A percentile compares a stretch with the other conserved stretches of the same genome.
These are phyloP conservation scores for Hyperopisus bebe DNA, from an alignment of 2,113 vertebrate species.

Conservation along the genomic window DNA sequence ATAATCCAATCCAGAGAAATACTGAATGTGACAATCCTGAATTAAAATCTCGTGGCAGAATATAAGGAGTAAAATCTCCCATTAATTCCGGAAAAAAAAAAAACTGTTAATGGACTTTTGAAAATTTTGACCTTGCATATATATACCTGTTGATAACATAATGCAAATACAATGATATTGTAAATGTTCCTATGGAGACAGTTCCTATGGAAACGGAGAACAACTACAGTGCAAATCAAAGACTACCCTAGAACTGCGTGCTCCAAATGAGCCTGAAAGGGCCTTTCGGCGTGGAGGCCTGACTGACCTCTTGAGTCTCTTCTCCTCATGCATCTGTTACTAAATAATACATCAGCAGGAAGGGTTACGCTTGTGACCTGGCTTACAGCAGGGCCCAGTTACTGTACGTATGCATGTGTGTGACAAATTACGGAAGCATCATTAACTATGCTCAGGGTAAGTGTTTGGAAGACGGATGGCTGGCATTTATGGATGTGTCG, in stretches of 20 bases:
- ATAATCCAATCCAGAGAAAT: not conserved
- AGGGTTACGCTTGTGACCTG: not conserved
- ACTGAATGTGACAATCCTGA: not conserved
- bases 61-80: not conserved
- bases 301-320: conserved; percentile 39
- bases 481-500: not conserved
- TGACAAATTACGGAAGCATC: not conserved
- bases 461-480: not conserved
- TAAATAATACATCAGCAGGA: conserved; percentile 35
- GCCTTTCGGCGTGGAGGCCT: conserved; percentile 34
- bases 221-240: conserved; percentile 41
- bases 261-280: conserved; percentile 42
- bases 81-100: not conserved
- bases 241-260: conserved; percentile 30
- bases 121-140: not conserved
- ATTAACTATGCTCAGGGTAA: not conserved
- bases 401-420: not conserved
- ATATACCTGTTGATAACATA: not conserved
- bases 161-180: not conserved
- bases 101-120: not conserved
- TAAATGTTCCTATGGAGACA: conserved; percentile 12
- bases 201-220: conserved; percentile 59
- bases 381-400: not conserved
- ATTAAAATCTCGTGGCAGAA: not conserved
- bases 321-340: conserved; percentile 29